Percentiles rank a stretch among this genome's conserved stretches.
Evolutionary conservation across 2,888 invertebrate species (phyloP).

Genomic region (Ectemnius lituratus): DNA sequence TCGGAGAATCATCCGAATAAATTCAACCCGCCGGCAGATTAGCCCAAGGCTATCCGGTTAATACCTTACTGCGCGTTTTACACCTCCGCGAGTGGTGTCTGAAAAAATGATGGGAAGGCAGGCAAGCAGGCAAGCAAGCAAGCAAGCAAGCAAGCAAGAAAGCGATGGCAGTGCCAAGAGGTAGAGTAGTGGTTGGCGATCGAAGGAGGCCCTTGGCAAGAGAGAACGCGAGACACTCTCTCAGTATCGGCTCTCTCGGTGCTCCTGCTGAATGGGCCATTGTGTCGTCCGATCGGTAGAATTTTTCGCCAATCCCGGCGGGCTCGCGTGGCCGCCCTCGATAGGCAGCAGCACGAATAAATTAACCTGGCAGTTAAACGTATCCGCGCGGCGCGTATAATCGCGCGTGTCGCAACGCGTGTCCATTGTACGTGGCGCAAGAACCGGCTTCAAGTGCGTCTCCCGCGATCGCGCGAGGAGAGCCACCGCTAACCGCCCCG

Average conservation of each 20-base stretch:
- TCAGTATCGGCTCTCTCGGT: constrained; percentile 43
- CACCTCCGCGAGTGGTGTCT: constrained; percentile 20
- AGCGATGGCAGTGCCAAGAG: constrained; percentile 33
- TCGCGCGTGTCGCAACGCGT: constrained; percentile 65
- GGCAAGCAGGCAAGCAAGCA: background rate
- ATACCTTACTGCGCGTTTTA: constrained; percentile 44
- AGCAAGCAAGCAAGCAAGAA: background rate
- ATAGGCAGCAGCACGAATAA: constrained; percentile 65
- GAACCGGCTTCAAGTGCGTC: constrained; percentile 58
- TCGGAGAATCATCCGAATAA: constrained; percentile 31
- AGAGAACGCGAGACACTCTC: no score
- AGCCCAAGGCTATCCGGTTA: constrained; percentile 43
- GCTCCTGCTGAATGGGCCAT: constrained; percentile 64
- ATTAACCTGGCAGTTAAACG: constrained; percentile 66
- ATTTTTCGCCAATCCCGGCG: constrained; percentile 55
- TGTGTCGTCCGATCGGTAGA: constrained; percentile 59
- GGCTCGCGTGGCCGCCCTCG: constrained; percentile 60
- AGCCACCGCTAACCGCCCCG: constrained; percentile 32
- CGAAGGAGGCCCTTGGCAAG: constrained; percentile 34
- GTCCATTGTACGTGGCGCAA: constrained; percentile 61
- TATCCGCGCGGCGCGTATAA: constrained; percentile 57
- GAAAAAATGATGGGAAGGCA: constrained; percentile 13
- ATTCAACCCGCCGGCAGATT: constrained; percentile 37
- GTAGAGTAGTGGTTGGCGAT: constrained; percentile 30
- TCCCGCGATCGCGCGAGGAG: constrained; percentile 31